Percentiles rank a stretch among this genome's conserved stretches.
phyloP scores from a whole-genome alignment of 2,113 vertebrate species.

The Meriones unguiculatus region DNA sequence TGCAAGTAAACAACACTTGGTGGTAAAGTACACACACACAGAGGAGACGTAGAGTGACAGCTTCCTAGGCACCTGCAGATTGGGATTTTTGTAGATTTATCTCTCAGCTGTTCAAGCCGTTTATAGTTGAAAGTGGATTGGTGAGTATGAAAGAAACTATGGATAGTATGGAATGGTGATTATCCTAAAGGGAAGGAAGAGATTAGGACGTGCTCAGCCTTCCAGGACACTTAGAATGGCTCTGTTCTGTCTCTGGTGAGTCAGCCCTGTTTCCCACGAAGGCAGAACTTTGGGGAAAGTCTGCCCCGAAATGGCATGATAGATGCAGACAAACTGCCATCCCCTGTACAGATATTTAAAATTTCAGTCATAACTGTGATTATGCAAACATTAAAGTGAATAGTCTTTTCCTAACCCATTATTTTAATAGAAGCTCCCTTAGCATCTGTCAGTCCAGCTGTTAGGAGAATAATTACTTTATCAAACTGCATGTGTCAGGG shows the following conservation, averaged over 20 bases:
- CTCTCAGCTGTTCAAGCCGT: slow-evolving; percentile 32
- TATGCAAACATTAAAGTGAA: slow-evolving; percentile 26
- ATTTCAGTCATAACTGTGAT: slow-evolving; percentile 37
- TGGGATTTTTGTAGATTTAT: slow-evolving; percentile 36
- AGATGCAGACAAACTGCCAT: background rate
- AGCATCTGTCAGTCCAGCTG: slow-evolving; percentile 51
- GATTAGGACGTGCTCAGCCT: background rate
- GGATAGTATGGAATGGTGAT: background rate
- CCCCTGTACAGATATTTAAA: background rate
- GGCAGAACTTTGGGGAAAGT: background rate
- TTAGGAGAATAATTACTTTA: slow-evolving; percentile 51
- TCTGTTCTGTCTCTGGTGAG: background rate
- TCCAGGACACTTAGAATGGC: background rate
- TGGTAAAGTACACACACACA: background rate
- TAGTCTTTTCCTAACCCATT: slow-evolving; percentile 30
- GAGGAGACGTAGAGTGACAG: background rate
- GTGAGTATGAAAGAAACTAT: slow-evolving; percentile 27
- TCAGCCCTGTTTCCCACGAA: background rate
- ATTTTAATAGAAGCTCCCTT: slow-evolving; percentile 54
- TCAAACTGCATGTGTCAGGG: background rate
- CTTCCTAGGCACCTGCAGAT: background rate
- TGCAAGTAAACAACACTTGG: slow-evolving; percentile 17
- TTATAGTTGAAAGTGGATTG: slow-evolving; percentile 10
- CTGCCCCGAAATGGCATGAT: background rate
- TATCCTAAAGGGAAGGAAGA: slow-evolving; percentile 5